Conservation (phyloP, 2,113 vertebrate genomes). For the Marcusenius ussheri region DNA sequence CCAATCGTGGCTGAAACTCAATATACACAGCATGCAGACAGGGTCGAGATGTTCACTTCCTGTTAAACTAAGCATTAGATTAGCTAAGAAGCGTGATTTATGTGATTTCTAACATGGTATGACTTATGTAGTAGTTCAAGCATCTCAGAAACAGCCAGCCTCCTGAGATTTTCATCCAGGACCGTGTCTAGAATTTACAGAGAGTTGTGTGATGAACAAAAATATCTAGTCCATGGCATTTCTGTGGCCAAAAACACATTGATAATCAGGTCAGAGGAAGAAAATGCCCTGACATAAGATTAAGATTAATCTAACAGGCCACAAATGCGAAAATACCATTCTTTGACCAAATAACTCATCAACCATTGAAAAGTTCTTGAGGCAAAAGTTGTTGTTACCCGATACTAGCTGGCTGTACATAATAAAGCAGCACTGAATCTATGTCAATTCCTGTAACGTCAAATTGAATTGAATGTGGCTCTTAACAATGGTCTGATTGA, state of each 20-base stretch:
- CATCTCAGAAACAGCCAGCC: neutral
- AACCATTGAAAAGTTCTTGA: neutral
- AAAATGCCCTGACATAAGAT: neutral
- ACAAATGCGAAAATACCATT: neutral
- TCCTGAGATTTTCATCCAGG: neutral
- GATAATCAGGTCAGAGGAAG: neutral
- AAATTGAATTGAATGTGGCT: neutral
- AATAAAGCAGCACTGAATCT: neutral
- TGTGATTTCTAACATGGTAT: neutral
- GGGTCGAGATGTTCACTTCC: neutral
- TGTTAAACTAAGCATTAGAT: neutral
- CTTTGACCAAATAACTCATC: neutral
- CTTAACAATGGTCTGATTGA: neutral
- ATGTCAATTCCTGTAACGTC: neutral
- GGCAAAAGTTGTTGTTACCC: neutral
- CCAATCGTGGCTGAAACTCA: neutral
- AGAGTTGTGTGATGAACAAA: neutral
- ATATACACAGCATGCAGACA: neutral
- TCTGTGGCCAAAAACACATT: neutral
- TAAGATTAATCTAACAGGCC: neutral
- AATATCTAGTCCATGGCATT: neutral
- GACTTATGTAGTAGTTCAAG: neutral
- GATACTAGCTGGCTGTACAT: neutral
- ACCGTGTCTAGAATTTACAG: neutral
- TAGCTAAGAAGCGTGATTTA: neutral